Conservation (phyloP, 2,797 vertebrate genomes). For the Tamandua tetradactyla region DNA sequence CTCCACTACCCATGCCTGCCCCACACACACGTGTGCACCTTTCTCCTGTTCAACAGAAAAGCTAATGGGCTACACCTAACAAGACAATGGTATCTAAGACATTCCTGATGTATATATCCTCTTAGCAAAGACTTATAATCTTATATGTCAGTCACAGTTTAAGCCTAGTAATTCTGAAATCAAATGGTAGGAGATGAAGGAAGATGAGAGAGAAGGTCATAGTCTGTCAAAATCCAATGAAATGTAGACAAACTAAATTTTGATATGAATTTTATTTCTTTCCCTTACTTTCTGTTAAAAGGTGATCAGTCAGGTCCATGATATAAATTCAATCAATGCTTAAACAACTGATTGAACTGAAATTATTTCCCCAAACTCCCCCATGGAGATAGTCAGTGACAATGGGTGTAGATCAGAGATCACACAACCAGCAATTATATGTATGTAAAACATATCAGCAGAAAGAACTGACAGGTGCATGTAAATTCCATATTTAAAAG, state of each 20-base stretch:
- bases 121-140: neutral
- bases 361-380: neutral
- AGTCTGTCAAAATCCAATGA: slow-evolving; percentile 43
- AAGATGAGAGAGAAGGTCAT: neutral
- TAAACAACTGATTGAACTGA: slow-evolving; percentile 37
- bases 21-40: neutral
- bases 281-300: neutral
- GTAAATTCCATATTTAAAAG: neutral
- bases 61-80: neutral
- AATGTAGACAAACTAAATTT: neutral
- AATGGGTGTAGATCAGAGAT: neutral
- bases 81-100: neutral
- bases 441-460: neutral
- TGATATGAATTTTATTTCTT: neutral
- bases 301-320: neutral
- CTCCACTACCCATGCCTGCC: neutral
- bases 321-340: slow-evolving; percentile 24
- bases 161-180: slow-evolving; percentile 1
- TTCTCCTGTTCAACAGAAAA: neutral
- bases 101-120: neutral
- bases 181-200: neutral
- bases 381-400: neutral
- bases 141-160: neutral
- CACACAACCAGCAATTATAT: neutral
- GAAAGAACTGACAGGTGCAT: slow-evolving; percentile 31